These are phyloP conservation scores for Triops longicaudatus DNA, from an alignment of 1,140 invertebrate genomes.

Conservation along the genomic window DNA sequence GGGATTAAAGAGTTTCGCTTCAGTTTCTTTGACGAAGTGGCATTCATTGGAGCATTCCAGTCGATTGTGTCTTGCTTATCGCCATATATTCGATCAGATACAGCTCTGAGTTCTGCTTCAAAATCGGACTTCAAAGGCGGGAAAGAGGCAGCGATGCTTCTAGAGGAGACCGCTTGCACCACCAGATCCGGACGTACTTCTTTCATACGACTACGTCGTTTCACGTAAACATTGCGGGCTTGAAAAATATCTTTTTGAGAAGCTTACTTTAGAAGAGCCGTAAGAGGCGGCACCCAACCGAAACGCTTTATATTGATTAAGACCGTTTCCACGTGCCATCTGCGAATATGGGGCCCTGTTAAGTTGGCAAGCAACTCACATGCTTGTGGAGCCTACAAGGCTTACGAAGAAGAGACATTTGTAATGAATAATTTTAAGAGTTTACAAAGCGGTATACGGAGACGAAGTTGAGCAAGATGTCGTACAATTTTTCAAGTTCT, in stretches of 20 bases:
- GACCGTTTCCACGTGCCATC: not conserved
- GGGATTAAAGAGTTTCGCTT: no score
- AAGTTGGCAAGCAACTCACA: no score
- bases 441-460: not conserved
- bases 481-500: not conserved
- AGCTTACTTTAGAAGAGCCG: no score
- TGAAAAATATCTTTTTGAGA: not conserved
- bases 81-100: no score
- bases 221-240: not conserved
- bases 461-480: not conserved
- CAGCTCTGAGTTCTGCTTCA: no score
- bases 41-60: no score
- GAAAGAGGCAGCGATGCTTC: no score
- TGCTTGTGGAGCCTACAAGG: not conserved
- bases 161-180: no score
- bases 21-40: no score
- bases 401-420: not conserved
- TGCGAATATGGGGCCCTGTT: not conserved
- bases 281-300: not conserved
- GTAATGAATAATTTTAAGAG: not conserved
- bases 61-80: no score
- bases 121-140: no score
- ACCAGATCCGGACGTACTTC: no score
- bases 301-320: not conserved
- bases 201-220: not conserved